Percentiles rank a stretch among this genome's conserved stretches.
Evolutionary conservation across 2,113 vertebrate species (phyloP).

Genomic region (Narcine bancroftii): DNA sequence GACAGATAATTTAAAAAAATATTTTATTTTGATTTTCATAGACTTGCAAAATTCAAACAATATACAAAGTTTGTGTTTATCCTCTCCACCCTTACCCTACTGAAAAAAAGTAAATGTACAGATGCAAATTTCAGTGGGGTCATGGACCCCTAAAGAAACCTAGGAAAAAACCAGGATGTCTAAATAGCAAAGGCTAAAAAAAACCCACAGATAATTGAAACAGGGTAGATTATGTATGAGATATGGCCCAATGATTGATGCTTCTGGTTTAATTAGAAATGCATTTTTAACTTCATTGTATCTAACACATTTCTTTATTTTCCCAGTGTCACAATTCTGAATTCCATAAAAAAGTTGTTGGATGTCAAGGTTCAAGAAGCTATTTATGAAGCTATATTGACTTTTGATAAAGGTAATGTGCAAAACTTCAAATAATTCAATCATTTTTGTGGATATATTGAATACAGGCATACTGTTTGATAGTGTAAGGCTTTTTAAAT

Average conservation of each 20-base stretch:
- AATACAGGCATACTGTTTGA: neutral
- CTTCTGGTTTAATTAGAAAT: neutral
- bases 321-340: neutral
- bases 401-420: neutral
- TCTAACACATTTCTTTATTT: neutral
- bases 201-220: too few species aligned
- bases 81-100: too few species aligned
- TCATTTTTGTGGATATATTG: neutral
- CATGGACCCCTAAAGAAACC: too few species aligned
- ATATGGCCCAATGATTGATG: neutral
- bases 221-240: neutral
- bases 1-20: too few species aligned
- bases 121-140: too few species aligned
- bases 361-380: neutral
- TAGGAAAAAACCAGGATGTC: too few species aligned
- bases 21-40: too few species aligned
- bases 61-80: too few species aligned
- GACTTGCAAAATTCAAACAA: too few species aligned
- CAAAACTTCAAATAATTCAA: neutral
- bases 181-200: too few species aligned
- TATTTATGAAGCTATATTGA: constrained; percentile 2
- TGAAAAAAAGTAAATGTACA: too few species aligned
- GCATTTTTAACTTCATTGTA: neutral
- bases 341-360: neutral
- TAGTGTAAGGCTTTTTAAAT: neutral